Conservation (phyloP, 2,888 invertebrate species). For the Polyommatus iphigenia region DNA sequence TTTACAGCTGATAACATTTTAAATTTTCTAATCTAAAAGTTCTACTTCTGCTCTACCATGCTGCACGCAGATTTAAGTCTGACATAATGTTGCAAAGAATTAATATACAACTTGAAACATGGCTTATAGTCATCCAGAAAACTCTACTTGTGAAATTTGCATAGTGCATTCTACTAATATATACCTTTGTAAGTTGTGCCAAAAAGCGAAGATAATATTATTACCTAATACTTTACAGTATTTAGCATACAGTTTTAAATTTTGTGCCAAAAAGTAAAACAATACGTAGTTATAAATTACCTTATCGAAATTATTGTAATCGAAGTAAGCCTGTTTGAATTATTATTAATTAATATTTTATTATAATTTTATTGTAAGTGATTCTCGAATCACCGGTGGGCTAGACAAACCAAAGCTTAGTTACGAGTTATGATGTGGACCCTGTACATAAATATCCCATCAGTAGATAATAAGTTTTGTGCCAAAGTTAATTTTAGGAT, state of each 20-base stretch:
- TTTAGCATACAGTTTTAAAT: slow-evolving; percentile 29
- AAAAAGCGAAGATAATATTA: slow-evolving; percentile 18
- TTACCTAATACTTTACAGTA: slow-evolving; percentile 18
- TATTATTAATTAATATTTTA: slow-evolving; percentile 63
- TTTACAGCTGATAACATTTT: background rate
- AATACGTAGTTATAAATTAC: slow-evolving; percentile 38
- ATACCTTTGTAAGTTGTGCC: background rate
- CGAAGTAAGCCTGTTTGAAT: slow-evolving; percentile 57
- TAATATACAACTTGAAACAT: background rate
- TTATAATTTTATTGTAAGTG: slow-evolving; percentile 55
- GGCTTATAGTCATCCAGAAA: background rate
- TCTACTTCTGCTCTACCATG: background rate
- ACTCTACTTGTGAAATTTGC: background rate
- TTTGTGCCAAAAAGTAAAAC: slow-evolving; percentile 33
- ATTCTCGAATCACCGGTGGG: slow-evolving; percentile 69
- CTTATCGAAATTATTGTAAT: slow-evolving; percentile 39
- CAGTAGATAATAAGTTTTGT: slow-evolving; percentile 58
- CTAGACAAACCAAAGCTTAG: slow-evolving; percentile 78
- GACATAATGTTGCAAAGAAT: background rate
- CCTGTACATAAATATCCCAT: slow-evolving; percentile 71
- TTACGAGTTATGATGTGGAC: slow-evolving; percentile 60
- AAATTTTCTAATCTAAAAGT: background rate
- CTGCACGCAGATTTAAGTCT: background rate
- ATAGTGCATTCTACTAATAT: background rate
- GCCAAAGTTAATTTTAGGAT: slow-evolving; percentile 68